These are phyloP conservation scores for Serilophus lunatus DNA, from an alignment of 2,113 vertebrate species.

Conservation along the genomic window DNA sequence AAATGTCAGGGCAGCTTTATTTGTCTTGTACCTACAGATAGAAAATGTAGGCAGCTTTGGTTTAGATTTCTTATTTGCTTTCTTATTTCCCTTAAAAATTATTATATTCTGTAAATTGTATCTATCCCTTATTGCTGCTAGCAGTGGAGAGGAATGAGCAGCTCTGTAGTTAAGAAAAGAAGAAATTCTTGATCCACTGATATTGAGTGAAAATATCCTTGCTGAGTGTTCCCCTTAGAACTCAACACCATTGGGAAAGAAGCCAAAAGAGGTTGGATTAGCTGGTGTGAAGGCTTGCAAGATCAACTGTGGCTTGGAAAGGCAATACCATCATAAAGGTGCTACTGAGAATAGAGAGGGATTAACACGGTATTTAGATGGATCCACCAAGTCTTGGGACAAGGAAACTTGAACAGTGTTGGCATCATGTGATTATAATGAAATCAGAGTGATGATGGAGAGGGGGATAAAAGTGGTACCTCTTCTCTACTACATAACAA, in stretches of 20 bases:
- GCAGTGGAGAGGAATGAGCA: neutral
- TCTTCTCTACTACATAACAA: neutral
- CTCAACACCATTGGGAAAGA: neutral
- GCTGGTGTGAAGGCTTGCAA: neutral
- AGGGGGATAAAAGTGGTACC: neutral
- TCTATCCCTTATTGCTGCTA: neutral
- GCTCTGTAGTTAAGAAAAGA: neutral
- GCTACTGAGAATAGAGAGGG: neutral
- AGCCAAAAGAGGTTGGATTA: neutral
- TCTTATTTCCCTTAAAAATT: neutral
- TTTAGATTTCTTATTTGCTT: neutral
- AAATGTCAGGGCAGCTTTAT: neutral
- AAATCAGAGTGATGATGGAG: neutral
- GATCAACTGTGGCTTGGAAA: neutral
- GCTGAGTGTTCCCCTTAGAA: neutral
- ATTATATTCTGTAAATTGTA: neutral
- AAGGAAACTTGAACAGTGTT: neutral
- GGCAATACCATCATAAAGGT: neutral
- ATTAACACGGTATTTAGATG: neutral
- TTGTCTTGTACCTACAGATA: neutral
- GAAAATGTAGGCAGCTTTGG: neutral
- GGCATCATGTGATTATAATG: neutral
- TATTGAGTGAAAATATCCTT: neutral
- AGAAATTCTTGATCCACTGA: neutral
- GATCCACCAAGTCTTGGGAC: neutral